These are phyloP conservation scores for Pteronotus mesoamericanus DNA, from an alignment of 2,797 vertebrate genomes.

Conservation along the genomic window DNA sequence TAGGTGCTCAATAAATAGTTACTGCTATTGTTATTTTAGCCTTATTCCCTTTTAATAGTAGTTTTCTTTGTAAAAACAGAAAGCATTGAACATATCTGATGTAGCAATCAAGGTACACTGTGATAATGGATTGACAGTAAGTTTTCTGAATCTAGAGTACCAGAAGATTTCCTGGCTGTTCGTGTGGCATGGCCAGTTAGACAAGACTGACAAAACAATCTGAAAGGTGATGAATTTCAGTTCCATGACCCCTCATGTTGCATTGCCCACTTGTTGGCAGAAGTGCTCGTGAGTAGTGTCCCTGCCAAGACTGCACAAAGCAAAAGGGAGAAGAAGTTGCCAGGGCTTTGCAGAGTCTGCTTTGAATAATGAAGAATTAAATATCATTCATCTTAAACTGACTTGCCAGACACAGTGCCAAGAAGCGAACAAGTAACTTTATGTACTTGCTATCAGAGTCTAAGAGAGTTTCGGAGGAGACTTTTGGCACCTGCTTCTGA, in stretches of 20 bases:
- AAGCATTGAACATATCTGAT: constrained; percentile 29
- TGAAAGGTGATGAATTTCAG: not conserved
- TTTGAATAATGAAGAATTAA: constrained; percentile 58
- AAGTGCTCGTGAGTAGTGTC: constrained; percentile 9
- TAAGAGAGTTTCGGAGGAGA: not conserved
- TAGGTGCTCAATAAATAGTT: not conserved
- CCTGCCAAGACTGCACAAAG: not conserved
- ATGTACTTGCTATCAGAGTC: not conserved
- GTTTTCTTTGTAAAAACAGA: not conserved
- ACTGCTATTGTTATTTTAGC: not conserved
- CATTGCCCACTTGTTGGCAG: not conserved
- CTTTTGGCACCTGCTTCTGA: not conserved
- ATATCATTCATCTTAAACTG: constrained; percentile 41
- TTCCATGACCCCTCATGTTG: not conserved
- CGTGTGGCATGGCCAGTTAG: not conserved
- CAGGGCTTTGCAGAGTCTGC: not conserved
- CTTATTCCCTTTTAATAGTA: not conserved
- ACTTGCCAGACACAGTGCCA: constrained; percentile 40
- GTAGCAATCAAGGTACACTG: not conserved
- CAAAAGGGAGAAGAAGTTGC: constrained; percentile 6
- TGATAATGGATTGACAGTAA: not conserved
- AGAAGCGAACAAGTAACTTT: constrained; percentile 43
- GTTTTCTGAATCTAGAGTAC: not conserved
- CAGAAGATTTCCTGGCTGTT: not conserved
- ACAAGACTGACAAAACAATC: not conserved